Evolutionary conservation across 1,140 invertebrate species (phyloP), one percentile per base, ranked within the genome.

Genomic region (Drosophila pallidifrons): DNA sequence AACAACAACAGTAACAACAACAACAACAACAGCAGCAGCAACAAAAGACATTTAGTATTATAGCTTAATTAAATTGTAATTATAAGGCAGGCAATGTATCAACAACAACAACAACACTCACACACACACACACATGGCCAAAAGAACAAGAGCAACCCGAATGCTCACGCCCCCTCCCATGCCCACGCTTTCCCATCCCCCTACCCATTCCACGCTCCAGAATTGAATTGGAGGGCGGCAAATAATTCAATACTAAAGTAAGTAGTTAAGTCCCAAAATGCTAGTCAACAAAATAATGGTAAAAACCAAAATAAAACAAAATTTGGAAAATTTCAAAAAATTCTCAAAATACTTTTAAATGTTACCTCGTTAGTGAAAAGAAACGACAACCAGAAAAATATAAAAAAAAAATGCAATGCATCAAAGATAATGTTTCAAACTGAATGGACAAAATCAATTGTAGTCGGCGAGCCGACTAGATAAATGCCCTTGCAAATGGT

Each of bases 321-420:
- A 25, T 25, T 25, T 64, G 64, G 71, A 59, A 67, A 83, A 90
- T 82, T 30, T 57, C 10, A 16, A 41, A 55, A 38, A 57, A 8
- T 38, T 38, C 16, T 15, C 16, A 82, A 83, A 91, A 81, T 60
- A 72, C 78, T 85, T 89, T 91, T 91, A 89, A 91, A 82, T 91
- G 89, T 91, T 91, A 91, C 89, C 89, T 91, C 89, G 90, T 91
- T 91, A 91, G 79, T 75, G 43, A 75, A 81, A 75, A 82, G 70
- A 45, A 60, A 45, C 57, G 75, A 45, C 65, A 58, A n/a, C 4
- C 57, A 47, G 32, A 59, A 67, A 52, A 38, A 38, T 30, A 49
- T 28, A 73, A 68, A 38, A 38, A 35, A 35, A 57, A 52, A 38
- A 32, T 2, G 35, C 41, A 2, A n/a, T 13, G 3, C 5, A 43